Conservation (phyloP, 2,888 invertebrate species). For the Archips xylosteana region DNA sequence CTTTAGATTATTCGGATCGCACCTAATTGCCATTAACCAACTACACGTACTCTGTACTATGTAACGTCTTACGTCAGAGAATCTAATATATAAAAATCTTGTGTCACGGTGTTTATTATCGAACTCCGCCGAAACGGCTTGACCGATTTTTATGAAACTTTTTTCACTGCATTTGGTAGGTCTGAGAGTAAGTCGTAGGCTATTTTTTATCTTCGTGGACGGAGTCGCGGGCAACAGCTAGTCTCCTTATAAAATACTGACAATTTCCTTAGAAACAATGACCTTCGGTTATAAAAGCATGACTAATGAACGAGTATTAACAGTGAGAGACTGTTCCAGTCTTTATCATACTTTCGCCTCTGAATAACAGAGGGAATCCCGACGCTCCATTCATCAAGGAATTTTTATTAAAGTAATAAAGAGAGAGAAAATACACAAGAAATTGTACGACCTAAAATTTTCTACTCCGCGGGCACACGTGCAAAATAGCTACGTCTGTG, state of each 20-base stretch:
- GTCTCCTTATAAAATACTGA: constrained; percentile 2
- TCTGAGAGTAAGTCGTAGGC: too few relatives aligned
- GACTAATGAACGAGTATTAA: constrained; percentile 68
- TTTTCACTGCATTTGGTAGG: too few relatives aligned
- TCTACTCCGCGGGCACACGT: too few relatives aligned
- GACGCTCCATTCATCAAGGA: constrained; percentile 58
- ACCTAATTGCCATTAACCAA: too few relatives aligned
- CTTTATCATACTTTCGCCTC: constrained; percentile 60
- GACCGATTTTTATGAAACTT: too few relatives aligned
- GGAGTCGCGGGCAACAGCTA: too few relatives aligned
- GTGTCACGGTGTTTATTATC: too few relatives aligned
- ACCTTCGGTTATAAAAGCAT: constrained; percentile 59
- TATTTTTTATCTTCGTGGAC: too few relatives aligned
- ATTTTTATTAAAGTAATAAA: constrained; percentile 25
- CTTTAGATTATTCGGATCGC: too few relatives aligned
- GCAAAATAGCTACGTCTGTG: too few relatives aligned
- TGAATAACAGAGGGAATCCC: constrained; percentile 58
- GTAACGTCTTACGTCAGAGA: not conserved
- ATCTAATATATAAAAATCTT: too few relatives aligned
- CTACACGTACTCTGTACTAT: not conserved
- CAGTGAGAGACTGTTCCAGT: constrained; percentile 56
- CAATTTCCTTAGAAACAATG: constrained; percentile 52
- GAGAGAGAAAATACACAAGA: not conserved
- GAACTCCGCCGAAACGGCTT: too few relatives aligned
- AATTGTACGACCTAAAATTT: not conserved